These are phyloP conservation scores for Anorthoa munda DNA, from an alignment of 2,888 invertebrate genomes.

Conservation along the genomic window DNA sequence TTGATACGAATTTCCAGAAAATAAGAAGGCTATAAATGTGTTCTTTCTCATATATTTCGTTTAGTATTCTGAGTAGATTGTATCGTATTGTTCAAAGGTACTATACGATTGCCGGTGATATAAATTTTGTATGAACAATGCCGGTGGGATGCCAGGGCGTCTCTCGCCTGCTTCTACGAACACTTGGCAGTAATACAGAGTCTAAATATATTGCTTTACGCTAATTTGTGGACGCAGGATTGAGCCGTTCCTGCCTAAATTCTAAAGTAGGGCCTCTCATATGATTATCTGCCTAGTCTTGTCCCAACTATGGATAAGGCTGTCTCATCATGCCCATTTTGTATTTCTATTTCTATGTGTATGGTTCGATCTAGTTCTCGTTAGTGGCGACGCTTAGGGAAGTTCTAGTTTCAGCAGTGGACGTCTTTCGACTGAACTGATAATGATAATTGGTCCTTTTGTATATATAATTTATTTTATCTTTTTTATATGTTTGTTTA, in stretches of 20 bases:
- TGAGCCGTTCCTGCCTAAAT: constrained; percentile 27
- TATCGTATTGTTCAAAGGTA: constrained; percentile 62
- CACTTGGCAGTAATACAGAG: constrained; percentile 61
- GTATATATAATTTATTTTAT: too few relatives aligned
- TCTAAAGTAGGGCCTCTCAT: constrained; percentile 28
- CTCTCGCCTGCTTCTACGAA: constrained; percentile 62
- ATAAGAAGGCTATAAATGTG: constrained; percentile 26
- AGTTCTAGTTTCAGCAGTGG: too few relatives aligned
- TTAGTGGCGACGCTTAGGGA: too few relatives aligned
- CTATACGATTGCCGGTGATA: constrained; percentile 54
- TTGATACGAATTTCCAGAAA: constrained; percentile 35
- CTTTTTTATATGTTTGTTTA: not conserved
- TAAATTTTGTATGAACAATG: constrained; percentile 66
- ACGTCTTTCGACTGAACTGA: too few relatives aligned
- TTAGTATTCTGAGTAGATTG: constrained; percentile 62
- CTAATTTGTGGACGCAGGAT: constrained; percentile 43
- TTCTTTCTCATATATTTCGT: constrained; percentile 34
- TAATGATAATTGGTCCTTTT: too few relatives aligned
- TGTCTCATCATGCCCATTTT: not conserved
- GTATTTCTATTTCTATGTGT: too few relatives aligned
- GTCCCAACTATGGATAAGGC: not conserved
- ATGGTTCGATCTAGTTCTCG: too few relatives aligned
- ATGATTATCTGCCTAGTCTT: not conserved
- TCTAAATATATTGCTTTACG: constrained; percentile 44
- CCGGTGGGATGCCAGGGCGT: constrained; percentile 61